Percentiles rank a stretch among this genome's conserved stretches.
Evolutionary conservation across 2,797 vertebrate species (phyloP).

Genomic region (Acestrorhynchus altus): DNA sequence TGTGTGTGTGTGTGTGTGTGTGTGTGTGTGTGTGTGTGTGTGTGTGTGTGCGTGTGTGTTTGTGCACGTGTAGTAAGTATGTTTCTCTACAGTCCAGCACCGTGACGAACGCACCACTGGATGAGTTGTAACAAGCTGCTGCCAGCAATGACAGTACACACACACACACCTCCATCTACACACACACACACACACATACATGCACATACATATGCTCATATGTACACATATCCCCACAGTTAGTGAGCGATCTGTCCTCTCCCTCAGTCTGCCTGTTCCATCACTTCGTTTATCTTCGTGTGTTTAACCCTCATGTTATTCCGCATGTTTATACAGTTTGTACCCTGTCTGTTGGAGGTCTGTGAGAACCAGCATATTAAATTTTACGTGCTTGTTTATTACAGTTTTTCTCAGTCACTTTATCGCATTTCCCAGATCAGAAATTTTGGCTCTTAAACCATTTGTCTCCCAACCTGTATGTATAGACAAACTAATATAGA

Average conservation of each 20-base stretch:
- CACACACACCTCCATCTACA: not conserved
- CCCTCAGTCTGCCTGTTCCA: not conserved
- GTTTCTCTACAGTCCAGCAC: not conserved
- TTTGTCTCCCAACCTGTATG: too few species aligned
- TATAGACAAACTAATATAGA: too few species aligned
- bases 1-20: not conserved
- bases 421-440: too few species aligned
- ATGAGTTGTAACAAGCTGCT: not conserved
- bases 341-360: too few species aligned
- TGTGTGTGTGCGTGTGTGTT: not conserved
- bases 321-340: not conserved
- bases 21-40: not conserved
- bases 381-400: too few species aligned
- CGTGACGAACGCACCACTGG: not conserved
- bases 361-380: too few species aligned
- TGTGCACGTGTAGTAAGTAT: not conserved
- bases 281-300: not conserved
- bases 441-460: too few species aligned
- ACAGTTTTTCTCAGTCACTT: too few species aligned
- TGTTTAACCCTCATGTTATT: not conserved
- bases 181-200: constrained; percentile 21
- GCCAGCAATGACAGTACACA: too few species aligned
- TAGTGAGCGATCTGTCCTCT: not conserved
- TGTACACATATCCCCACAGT: not conserved
- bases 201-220: not conserved